phyloP scores from a whole-genome alignment of 2,113 vertebrate species.

The Cryptomyrus ogoouensis region DNA sequence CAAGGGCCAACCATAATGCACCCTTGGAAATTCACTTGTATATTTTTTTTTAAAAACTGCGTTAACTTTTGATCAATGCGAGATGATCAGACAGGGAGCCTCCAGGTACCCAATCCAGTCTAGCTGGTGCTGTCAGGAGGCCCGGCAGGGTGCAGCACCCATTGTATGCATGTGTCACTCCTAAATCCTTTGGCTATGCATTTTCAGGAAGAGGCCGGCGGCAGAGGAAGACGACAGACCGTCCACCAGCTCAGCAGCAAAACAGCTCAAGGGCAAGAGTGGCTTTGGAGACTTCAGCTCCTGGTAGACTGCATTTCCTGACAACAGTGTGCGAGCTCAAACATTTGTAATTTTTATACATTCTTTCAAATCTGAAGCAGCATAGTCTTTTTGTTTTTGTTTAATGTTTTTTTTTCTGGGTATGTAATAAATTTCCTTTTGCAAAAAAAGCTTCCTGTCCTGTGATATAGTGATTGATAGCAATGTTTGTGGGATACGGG shows the following conservation, averaged over 20 bases:
- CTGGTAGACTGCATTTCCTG: slow-evolving; percentile 65
- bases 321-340: background rate
- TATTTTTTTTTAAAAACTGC: background rate
- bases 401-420: background rate
- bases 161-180: background rate
- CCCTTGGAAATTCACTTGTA: background rate
- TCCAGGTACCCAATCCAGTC: background rate
- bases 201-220: slow-evolving; percentile 69
- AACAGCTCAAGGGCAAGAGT: slow-evolving; percentile 73
- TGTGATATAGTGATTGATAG: background rate
- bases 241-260: slow-evolving; percentile 68
- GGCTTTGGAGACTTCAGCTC: slow-evolving; percentile 90
- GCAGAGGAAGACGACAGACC: slow-evolving; percentile 61
- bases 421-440: slow-evolving; percentile 19
- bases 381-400: background rate
- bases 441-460: background rate
- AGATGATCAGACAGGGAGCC: background rate
- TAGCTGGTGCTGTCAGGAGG: background rate
- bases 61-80: background rate
- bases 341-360: background rate
- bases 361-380: background rate
- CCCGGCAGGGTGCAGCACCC: background rate
- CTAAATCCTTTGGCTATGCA: slow-evolving; percentile 14
- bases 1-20: background rate
- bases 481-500: background rate